Evolutionary conservation across 2,797 vertebrate genomes (phyloP).

Genomic region (Melopsittacus undulatus): DNA sequence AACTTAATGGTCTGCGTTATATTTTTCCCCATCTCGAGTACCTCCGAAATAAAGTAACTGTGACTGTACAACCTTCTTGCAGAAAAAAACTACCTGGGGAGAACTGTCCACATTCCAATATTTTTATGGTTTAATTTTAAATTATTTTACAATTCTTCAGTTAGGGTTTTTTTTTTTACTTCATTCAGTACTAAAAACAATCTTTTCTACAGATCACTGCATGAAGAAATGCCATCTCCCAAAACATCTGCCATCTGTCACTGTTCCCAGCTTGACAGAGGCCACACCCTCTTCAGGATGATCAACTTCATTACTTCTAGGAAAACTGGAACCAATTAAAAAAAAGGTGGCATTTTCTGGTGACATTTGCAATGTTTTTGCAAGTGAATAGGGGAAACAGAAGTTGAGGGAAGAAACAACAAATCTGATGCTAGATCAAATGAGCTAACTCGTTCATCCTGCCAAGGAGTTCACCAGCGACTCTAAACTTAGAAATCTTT

Average conservation of each 20-base stretch:
- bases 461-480: background rate
- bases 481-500: background rate
- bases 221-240: background rate
- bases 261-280: background rate
- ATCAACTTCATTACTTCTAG: background rate
- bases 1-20: background rate
- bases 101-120: background rate
- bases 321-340: background rate
- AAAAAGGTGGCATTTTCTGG: background rate
- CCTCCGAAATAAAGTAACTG: background rate
- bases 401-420: background rate
- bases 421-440: background rate
- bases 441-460: background rate
- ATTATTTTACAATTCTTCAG: background rate
- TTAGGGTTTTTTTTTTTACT: background rate
- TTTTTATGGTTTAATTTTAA: background rate
- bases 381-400: background rate
- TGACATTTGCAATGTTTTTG: background rate
- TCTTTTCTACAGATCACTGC: background rate
- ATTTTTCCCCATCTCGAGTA: background rate
- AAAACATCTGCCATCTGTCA: background rate
- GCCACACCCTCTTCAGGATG: background rate
- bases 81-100: background rate
- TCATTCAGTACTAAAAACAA: conserved; percentile 1
- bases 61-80: background rate